Base-by-base conservation (phyloP, 2,113 vertebrate species). In the Pedionomus torquatus region DNA sequence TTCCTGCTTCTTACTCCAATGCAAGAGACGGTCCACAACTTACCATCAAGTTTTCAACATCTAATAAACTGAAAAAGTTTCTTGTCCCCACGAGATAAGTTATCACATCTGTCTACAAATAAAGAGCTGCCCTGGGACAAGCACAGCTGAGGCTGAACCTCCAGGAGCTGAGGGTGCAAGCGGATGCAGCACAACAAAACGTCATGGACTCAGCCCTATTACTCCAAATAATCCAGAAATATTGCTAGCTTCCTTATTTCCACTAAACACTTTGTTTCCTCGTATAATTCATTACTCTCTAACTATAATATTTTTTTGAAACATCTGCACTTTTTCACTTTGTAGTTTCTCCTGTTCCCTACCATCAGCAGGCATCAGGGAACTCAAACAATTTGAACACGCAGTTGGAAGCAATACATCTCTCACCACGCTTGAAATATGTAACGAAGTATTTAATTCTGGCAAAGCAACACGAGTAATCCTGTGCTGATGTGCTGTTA, bases 381-480 rank as follows among this genome's bases (percentile, higher is more conserved):
- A 51, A 39, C 20, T 1, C 2, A 5, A 48, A 0, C n/a, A 17
- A 28, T 13, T 12, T n/a, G 1, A 19, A 21, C 35, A 10, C 31
- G 1, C 9, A 4, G 23, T 2, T 13, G 13, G 9, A 10, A 48
- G 63, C 69, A 23, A 0, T 0, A 1, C 5, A 0, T 1, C 4
- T 6, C n/a, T n/a, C n/a, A 2, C 21, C 33, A 3, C 26, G 13
- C 6, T 0, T 21, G 10, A 35, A 18, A 2, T 3, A 15, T 10
- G 12, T 18, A 6, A 33, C 19, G 10, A 35, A 18, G 2, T 3
- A 15, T 10, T 13, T 18, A 6, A 33, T 51, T 17, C 37, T 3
- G 2, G 35, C 61, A 35, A 7, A 41, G 82, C 25, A 0, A 25
- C 11, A 25, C 0, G 5, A 66, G 39, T 0, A 19, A 37, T 1